phyloP scores from a whole-genome alignment of 2,888 invertebrate genomes.

The Margaritifera margaritifera region DNA sequence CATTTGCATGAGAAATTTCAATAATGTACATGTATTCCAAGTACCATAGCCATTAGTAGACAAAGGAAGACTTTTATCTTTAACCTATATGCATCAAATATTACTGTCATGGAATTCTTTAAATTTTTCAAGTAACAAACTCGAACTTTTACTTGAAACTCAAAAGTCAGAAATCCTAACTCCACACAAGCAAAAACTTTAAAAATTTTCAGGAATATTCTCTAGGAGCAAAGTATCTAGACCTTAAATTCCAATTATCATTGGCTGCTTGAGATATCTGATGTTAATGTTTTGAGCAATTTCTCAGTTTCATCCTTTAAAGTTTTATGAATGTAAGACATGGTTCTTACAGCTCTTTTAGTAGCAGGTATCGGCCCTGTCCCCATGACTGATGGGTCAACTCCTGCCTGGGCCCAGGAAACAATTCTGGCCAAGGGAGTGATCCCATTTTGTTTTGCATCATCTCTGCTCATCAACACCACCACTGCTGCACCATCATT shows the following conservation, averaged over 20 bases:
- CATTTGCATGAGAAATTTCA: too few relatives aligned
- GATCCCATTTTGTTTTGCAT: conserved; percentile 77
- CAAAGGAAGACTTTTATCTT: too few relatives aligned
- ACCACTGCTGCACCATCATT: conserved; percentile 94
- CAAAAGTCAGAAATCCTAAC: too few relatives aligned
- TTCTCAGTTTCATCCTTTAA: neutral
- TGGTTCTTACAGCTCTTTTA: conserved; percentile 78
- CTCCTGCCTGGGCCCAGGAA: conserved; percentile 84
- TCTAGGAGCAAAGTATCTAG: neutral
- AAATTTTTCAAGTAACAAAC: too few relatives aligned
- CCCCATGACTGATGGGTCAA: conserved; percentile 87
- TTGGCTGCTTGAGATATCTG: too few relatives aligned
- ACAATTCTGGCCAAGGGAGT: conserved; percentile 83
- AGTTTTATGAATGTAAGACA: neutral
- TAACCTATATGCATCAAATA: too few relatives aligned
- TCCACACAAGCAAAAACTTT: too few relatives aligned
- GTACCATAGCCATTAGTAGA: too few relatives aligned
- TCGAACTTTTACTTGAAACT: too few relatives aligned
- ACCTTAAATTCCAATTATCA: neutral
- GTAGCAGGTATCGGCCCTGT: conserved; percentile 84
- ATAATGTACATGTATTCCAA: too few relatives aligned
- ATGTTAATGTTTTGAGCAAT: neutral
- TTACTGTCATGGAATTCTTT: too few relatives aligned
- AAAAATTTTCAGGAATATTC: too few relatives aligned
- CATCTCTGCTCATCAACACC: conserved; percentile 80